Conservation (phyloP, 1,140 invertebrate species). For the Episyrphus balteatus region DNA sequence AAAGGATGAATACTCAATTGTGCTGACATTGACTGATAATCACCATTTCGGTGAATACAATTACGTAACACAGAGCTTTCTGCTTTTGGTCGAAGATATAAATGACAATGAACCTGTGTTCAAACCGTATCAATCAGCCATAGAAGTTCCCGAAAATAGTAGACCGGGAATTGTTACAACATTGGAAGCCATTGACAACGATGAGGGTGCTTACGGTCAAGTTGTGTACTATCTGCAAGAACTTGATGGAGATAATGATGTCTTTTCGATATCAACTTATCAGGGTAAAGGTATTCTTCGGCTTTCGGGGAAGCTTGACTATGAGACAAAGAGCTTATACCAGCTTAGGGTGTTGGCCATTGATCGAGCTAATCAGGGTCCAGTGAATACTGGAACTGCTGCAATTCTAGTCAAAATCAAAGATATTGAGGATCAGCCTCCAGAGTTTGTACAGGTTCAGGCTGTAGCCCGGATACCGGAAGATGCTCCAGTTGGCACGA, state of each 20-base stretch:
- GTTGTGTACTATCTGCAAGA: constrained; percentile 65
- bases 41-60: constrained; percentile 74
- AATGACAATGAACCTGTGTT: constrained; percentile 87
- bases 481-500: constrained; percentile 67
- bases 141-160: constrained; percentile 69
- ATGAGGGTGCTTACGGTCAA: constrained; percentile 86
- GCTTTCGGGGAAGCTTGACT: constrained; percentile 67
- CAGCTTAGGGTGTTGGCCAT: constrained; percentile 74
- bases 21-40: constrained; percentile 81
- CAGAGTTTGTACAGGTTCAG: constrained; percentile 76
- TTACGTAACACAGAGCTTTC: constrained; percentile 79
- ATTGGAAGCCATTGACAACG: constrained; percentile 76
- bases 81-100: constrained; percentile 80
- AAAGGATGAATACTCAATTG: constrained; percentile 76
- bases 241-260: constrained; percentile 62
- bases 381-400: constrained; percentile 73
- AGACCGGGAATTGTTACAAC: constrained; percentile 60
- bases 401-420: constrained; percentile 76
- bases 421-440: constrained; percentile 83
- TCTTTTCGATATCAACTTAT: constrained; percentile 70
- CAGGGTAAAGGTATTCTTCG: constrained; percentile 80
- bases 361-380: constrained; percentile 64
- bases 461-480: constrained; percentile 79
- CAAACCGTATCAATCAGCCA: constrained; percentile 68
- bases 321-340: constrained; percentile 78